These are phyloP conservation scores for Neolamprologus variostigma DNA, from an alignment of 2,113 vertebrate species.

Conservation along the genomic window DNA sequence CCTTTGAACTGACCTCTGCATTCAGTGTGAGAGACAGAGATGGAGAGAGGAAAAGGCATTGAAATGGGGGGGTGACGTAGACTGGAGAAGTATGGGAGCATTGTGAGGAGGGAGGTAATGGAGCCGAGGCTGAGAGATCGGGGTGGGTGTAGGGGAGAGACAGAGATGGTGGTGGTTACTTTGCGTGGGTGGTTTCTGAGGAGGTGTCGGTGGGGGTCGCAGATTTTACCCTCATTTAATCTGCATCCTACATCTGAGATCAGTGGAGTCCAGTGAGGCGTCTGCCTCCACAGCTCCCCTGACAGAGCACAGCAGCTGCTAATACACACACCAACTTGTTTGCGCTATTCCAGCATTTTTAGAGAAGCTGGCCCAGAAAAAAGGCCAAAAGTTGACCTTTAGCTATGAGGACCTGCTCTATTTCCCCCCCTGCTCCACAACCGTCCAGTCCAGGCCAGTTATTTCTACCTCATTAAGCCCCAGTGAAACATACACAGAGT, in stretches of 20 bases:
- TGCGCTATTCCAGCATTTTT: neutral
- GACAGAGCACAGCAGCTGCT: conserved; percentile 33
- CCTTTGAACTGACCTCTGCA: conserved; percentile 49
- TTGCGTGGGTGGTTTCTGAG: neutral
- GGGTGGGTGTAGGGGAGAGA: neutral
- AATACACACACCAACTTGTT: neutral
- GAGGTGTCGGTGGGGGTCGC: neutral
- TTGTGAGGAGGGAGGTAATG: neutral
- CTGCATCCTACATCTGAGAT: conserved; percentile 15
- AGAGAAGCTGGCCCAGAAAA: conserved; percentile 7
- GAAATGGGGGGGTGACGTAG: conserved; percentile 22
- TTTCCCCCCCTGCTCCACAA: neutral
- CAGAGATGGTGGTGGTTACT: neutral
- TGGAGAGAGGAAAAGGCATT: neutral
- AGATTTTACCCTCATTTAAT: conserved; percentile 2
- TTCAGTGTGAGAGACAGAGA: conserved; percentile 38
- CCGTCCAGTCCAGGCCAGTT: neutral
- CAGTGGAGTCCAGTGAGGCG: neutral
- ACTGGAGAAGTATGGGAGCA: neutral
- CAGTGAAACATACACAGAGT: neutral
- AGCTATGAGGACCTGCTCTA: neutral
- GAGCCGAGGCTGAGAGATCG: neutral
- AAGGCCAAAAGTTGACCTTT: conserved; percentile 39
- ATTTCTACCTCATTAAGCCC: conserved; percentile 3
- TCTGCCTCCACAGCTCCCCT: neutral